These are phyloP conservation scores for Lagopus leucura DNA, from an alignment of 2,113 vertebrate species.

Conservation along the genomic window DNA sequence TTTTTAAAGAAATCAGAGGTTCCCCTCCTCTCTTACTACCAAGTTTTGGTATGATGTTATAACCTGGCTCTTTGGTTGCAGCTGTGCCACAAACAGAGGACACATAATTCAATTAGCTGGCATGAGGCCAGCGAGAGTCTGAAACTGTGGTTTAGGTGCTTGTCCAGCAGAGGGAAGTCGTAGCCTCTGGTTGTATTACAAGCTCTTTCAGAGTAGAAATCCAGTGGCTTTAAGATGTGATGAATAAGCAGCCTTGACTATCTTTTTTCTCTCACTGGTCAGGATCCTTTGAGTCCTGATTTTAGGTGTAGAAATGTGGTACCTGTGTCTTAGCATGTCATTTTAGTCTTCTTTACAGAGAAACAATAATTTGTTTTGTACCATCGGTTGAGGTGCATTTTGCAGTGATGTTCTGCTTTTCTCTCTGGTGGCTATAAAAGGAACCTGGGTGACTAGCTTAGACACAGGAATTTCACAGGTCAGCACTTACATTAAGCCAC, in stretches of 20 bases:
- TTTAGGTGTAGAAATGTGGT: neutral
- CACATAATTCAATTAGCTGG: fast-evolving
- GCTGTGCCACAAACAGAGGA: neutral
- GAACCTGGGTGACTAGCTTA: neutral
- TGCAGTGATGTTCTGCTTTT: fast-evolving
- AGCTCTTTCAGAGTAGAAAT: neutral
- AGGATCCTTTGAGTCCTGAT: neutral
- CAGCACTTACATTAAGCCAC: neutral
- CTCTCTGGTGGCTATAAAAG: neutral
- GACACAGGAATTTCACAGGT: neutral
- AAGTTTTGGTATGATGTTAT: neutral
- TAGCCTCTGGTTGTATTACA: neutral
- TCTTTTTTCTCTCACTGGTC: neutral
- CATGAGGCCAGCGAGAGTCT: too few relatives aligned
- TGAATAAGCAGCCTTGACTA: neutral
- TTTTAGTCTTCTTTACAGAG: neutral
- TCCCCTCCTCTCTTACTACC: neutral
- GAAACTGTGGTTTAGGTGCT: neutral
- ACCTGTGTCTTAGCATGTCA: fast-evolving
- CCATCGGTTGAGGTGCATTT: neutral
- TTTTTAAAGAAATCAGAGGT: neutral
- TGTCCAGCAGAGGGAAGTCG: slow-evolving; percentile 29
- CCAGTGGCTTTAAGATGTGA: neutral
- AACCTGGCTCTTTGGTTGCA: neutral
- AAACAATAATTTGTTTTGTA: neutral